Evolutionary conservation across 1,140 invertebrate species (phyloP).

Genomic region (Homarus americanus): DNA sequence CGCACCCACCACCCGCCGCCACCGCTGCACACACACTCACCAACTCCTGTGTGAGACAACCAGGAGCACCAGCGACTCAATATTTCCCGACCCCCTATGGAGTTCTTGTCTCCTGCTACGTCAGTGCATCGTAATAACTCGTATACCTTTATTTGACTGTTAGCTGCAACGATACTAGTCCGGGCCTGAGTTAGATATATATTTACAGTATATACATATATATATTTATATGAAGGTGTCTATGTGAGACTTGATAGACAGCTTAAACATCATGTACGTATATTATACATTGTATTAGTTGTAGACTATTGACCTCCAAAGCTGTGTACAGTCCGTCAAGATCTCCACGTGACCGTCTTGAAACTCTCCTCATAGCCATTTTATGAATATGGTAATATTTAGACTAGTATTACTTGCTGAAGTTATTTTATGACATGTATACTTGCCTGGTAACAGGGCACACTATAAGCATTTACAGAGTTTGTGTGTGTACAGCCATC

Average conservation of each 20-base stretch:
- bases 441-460: background rate
- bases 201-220: background rate
- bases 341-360: background rate
- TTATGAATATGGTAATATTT: background rate
- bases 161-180: background rate
- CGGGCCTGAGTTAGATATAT: slow-evolving; percentile 20
- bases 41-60: slow-evolving; percentile 39
- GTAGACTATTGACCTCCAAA: background rate
- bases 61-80: slow-evolving; percentile 34
- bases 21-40: background rate
- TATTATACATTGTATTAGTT: background rate
- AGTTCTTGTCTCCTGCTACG: background rate
- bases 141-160: background rate
- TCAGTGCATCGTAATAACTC: slow-evolving; percentile 18
- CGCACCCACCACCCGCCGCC: background rate
- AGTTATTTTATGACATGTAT: background rate
- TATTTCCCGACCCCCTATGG: slow-evolving; percentile 8
- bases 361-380: background rate
- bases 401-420: background rate
- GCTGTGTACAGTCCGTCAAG: background rate
- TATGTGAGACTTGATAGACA: background rate
- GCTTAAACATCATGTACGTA: background rate
- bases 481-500: background rate
- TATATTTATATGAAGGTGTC: background rate
- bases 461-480: background rate